Conservation (phyloP, 1,140 invertebrate species). For the Coenobita brevimanus region DNA sequence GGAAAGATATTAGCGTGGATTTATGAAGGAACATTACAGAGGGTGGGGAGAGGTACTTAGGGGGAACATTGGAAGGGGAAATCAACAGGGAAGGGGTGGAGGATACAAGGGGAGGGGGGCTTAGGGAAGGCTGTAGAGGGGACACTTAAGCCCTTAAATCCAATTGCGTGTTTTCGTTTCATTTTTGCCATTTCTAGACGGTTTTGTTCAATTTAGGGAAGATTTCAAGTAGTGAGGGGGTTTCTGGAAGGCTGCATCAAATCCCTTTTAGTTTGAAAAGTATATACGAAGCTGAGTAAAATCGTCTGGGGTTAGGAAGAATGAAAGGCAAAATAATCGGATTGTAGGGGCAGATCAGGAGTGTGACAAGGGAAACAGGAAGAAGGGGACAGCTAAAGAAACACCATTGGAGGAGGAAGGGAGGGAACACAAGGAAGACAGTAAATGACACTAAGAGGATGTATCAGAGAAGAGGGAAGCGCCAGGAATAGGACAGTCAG, state of each 20-base stretch:
- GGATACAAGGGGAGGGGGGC: background rate
- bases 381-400: constrained; percentile 8
- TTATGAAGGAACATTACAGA: too few species aligned
- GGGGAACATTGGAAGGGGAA: background rate
- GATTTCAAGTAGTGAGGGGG: too few species aligned
- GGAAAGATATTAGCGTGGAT: background rate
- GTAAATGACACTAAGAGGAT: background rate
- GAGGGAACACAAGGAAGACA: background rate
- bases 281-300: too few species aligned
- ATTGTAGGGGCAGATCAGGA: background rate
- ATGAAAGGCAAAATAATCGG: background rate
- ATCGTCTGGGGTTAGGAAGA: background rate
- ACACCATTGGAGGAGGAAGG: background rate
- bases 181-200: too few species aligned
- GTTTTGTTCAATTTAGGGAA: too few species aligned
- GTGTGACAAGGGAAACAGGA: background rate
- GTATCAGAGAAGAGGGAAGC: background rate
- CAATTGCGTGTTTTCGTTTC: too few species aligned
- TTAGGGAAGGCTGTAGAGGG: background rate
- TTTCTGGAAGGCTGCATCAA: too few species aligned
- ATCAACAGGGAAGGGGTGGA: background rate
- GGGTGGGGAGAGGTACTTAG: background rate
- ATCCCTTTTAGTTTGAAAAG: too few species aligned
- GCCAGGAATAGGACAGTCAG: background rate
- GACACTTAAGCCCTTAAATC: too few species aligned